Base-by-base conservation (phyloP, 2,888 invertebrate genomes). In the Plusia festucae region DNA sequence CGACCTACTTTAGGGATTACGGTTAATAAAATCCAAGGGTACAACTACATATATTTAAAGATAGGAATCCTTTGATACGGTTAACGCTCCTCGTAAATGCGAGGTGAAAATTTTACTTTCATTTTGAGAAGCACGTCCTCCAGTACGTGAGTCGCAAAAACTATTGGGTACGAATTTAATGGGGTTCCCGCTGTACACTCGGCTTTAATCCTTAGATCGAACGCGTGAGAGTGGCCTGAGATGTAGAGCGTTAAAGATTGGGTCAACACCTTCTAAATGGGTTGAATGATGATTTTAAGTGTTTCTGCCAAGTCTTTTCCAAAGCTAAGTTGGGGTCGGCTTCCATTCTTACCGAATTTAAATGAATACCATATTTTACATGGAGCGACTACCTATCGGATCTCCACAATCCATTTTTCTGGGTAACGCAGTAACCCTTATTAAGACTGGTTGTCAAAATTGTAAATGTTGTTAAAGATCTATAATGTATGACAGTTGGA, bases 131-230 rank as follows among this genome's bases (percentile, higher is more conserved):
- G 54, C 71, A 73, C 75, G 75, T 76, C 53, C 53, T 40, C 20
- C 24, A 44, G 74, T 57, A 76, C 75, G 78, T 74, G 75, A 55
- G 22, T 61, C 44, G 49, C 59, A 78, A 69, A 76, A 78, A 78
- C 70, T 75, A 68, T 57, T 63, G 18, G 74, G 61, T 69, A 13
- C 65, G 30, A 69, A 69, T 78, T 76, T 76, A 78, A 75, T 78
- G 51, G 69, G 63, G 64, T 73, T 73, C 73, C 52, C 53, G 40
- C 58, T 56, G 69, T 63, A 64, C 65, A 57, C 65, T 51, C 49
- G 24, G 30, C n/a, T 78, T 49, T 59, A 74, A 78, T 78, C 70
- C 63, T 69, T 60, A 76, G 71, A 62, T 32, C 24, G 55, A 60
- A 76, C 20, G 18, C 49, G 15, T 53, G 55, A 40, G 55, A 51